These are phyloP conservation scores for Acanthiza pusilla DNA, from an alignment of 2,797 vertebrate species.

Conservation along the genomic window DNA sequence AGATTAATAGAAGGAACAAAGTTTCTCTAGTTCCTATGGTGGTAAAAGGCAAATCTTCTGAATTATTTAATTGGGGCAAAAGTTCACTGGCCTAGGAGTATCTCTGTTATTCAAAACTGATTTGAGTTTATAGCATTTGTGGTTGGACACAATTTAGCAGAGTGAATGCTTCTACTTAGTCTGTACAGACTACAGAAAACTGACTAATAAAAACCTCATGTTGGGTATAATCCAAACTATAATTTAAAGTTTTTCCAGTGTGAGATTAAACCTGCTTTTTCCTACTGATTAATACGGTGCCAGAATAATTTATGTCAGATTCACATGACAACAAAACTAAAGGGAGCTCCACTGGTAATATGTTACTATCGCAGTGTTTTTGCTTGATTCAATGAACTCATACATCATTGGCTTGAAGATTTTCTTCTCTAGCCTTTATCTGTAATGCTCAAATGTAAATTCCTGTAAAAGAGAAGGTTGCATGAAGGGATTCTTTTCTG, in stretches of 20 bases:
- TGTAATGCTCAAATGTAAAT: not conserved
- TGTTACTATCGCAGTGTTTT: not conserved
- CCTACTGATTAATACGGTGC: slow-evolving; percentile 20
- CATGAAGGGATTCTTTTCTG: not conserved
- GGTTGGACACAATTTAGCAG: not conserved
- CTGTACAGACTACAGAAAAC: not conserved
- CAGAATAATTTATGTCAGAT: slow-evolving; percentile 36
- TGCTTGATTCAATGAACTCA: not conserved
- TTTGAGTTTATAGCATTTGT: not conserved
- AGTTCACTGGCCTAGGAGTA: not conserved
- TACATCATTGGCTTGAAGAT: not conserved
- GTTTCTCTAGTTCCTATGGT: not conserved
- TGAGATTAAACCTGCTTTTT: slow-evolving; percentile 23
- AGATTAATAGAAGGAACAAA: not conserved
- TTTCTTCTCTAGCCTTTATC: not conserved
- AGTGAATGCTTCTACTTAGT: not conserved
- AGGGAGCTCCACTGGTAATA: not conserved
- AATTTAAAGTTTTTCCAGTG: slow-evolving; percentile 31
- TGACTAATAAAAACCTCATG: slow-evolving; percentile 25
- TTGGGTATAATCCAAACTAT: slow-evolving; percentile 8
- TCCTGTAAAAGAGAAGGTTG: not conserved
- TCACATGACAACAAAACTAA: slow-evolving; percentile 4
- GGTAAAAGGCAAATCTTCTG: not conserved
- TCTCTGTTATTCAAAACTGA: not conserved
- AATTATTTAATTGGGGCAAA: not conserved